Conservation (phyloP, 2,797 vertebrate genomes). For the Gambelia wislizenii region DNA sequence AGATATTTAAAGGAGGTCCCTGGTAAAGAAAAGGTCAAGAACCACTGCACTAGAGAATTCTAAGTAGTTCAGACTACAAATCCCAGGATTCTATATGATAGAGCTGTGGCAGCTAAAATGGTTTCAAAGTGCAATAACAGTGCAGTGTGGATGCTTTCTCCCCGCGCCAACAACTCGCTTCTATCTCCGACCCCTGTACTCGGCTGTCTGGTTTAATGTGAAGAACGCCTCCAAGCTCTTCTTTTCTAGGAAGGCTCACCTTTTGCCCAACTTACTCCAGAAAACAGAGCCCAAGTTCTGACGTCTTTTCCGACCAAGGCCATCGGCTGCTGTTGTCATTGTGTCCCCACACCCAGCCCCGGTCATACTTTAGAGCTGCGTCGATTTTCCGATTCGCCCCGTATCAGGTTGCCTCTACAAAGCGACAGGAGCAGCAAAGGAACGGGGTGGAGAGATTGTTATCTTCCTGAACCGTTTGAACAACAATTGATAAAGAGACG, state of each 20-base stretch:
- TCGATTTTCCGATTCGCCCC: constrained; percentile 39
- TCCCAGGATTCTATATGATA: too few relatives aligned
- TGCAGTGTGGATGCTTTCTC: too few relatives aligned
- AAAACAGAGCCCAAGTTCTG: constrained; percentile 53
- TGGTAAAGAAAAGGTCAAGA: too few relatives aligned
- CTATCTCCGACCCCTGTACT: too few relatives aligned
- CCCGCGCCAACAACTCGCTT: neutral
- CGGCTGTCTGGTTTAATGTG: neutral
- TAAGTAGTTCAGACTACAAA: too few relatives aligned
- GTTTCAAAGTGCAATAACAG: too few relatives aligned
- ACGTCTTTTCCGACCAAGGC: constrained; percentile 43
- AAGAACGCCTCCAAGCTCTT: neutral
- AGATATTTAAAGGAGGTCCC: too few relatives aligned
- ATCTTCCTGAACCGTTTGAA: neutral
- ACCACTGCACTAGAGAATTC: too few relatives aligned
- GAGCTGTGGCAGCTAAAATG: too few relatives aligned
- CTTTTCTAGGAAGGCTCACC: neutral
- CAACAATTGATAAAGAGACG: neutral
- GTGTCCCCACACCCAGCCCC: neutral
- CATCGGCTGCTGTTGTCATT: constrained; percentile 42
- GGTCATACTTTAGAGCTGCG: neutral
- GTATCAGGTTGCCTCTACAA: constrained; percentile 45
- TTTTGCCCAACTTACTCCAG: constrained; percentile 47
- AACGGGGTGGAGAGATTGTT: neutral
- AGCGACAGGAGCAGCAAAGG: neutral